phyloP scores from a whole-genome alignment of 2,113 vertebrate species.

The Colossoma macropomum region DNA sequence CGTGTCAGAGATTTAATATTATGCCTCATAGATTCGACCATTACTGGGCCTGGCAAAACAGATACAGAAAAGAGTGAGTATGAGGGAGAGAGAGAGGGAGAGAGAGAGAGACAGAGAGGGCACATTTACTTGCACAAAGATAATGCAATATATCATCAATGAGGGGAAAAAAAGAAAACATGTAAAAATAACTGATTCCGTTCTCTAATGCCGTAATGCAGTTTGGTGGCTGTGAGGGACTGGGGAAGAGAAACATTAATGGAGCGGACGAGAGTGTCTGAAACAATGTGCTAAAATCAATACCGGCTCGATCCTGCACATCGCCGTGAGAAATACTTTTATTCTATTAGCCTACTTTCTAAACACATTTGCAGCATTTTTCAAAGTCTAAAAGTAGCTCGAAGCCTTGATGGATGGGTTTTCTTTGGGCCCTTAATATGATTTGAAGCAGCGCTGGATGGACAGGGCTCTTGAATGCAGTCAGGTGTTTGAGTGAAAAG shows the following conservation, averaged over 20 bases:
- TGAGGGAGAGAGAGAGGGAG: background rate
- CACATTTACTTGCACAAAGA: conserved; percentile 41
- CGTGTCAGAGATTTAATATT: conserved; percentile 69
- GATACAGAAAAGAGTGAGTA: conserved; percentile 3
- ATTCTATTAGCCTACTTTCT: conserved; percentile 73
- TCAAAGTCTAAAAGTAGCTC: conserved; percentile 61
- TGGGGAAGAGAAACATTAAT: conserved; percentile 63
- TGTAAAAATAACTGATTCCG: conserved; percentile 59
- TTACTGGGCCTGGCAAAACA: conserved; percentile 59
- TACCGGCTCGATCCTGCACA: conserved; percentile 72
- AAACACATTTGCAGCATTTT: conserved; percentile 72
- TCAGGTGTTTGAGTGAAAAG: conserved; percentile 46
- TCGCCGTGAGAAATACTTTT: conserved; percentile 76
- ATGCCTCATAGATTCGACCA: conserved; percentile 65
- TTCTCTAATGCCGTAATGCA: conserved; percentile 60
- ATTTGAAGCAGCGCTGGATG: conserved; percentile 60
- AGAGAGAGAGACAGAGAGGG: background rate
- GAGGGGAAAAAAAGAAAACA: conserved; percentile 10
- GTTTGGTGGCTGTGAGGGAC: conserved; percentile 62
- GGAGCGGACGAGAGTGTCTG: conserved; percentile 64
- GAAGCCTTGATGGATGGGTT: conserved; percentile 67
- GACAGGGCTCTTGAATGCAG: conserved; percentile 67
- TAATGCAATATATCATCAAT: conserved; percentile 39
- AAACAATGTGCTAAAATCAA: conserved; percentile 77
- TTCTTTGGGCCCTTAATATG: conserved; percentile 72